phyloP scores from a whole-genome alignment of 2,113 vertebrate species.

The Spilogale gracilis region DNA sequence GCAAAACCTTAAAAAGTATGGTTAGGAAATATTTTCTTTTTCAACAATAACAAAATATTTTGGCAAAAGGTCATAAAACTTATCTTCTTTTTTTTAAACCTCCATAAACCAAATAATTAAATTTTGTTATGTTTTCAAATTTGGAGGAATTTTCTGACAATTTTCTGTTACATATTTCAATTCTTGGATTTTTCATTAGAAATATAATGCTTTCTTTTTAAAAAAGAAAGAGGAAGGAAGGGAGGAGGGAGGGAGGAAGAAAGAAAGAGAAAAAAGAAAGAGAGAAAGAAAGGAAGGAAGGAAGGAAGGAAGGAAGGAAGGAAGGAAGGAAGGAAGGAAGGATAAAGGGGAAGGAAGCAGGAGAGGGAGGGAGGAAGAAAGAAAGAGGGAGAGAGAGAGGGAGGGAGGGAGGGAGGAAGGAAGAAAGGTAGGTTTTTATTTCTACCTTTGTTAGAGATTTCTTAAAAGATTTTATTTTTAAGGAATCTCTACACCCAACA shows the following conservation, averaged over 20 bases:
- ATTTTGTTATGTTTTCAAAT: slow-evolving; percentile 61
- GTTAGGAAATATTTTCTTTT: slow-evolving; percentile 47
- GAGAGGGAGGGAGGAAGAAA: background rate
- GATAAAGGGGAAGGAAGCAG: background rate
- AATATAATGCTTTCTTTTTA: slow-evolving; percentile 7
- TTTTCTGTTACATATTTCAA: slow-evolving; percentile 55
- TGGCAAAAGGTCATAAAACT: background rate
- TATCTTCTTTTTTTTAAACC: background rate
- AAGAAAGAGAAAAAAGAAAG: background rate
- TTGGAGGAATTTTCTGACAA: background rate
- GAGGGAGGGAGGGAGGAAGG: background rate
- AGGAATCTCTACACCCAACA: background rate
- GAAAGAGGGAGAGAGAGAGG: background rate
- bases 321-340: background rate
- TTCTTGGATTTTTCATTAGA: slow-evolving; percentile 23
- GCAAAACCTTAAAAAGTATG: slow-evolving; percentile 42
- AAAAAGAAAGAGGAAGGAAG: background rate
- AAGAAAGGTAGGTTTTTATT: background rate
- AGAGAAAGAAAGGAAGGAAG: background rate
- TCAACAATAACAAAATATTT: slow-evolving; percentile 53
- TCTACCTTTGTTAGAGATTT: background rate
- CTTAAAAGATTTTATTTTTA: background rate
- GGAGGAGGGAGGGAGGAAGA: background rate
- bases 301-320: background rate
- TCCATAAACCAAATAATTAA: background rate